Evolutionary conservation across 2,113 vertebrate genomes (phyloP), one percentile per base, ranked within the genome.

Genomic region (Urocynchramus pylzowi): DNA sequence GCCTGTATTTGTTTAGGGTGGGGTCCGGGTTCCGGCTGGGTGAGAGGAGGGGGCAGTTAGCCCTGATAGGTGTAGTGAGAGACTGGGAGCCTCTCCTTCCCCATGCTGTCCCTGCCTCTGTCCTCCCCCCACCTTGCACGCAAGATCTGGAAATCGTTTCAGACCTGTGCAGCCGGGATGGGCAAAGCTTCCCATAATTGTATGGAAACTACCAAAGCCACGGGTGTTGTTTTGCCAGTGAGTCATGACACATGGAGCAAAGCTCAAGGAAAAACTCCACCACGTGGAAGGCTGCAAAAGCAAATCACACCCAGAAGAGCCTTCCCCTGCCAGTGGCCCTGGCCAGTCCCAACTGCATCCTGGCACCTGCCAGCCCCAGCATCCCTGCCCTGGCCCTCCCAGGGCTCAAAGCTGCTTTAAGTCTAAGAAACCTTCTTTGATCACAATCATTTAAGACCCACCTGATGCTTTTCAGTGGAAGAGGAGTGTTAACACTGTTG

Each of bases 1-100:
- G 87, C 96, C 97, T 97, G 60, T 98, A 89, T 98, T 98, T 98
- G 97, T 98, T 98, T 97, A 96, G 96, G 97, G 97, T 96, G 97
- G 97, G 96, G 96, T 94, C 84, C 2, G 2, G 71, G 68, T 56
- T 95, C 35, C 3, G 16, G 93, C n/a, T 54, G 80, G 56, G 95
- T 90, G 88, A 95, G 87, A 90, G 91, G 84, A 94, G 88, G 95
- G 94, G 97, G 78, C 94, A 97, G 90, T 97, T 96, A 97, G 88
- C 83, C 94, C 94, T 95, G 94, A 95, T 96, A 97, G 89, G 96
- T 98, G 94, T 82, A 97, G 69, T 71, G 53, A 91, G 76, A 92
- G 95, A 96, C 54, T 37, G 56, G 85, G 94, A 90, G 71, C 49
- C 57, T 87, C 49, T 73, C 81, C 76, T 95, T 96, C 94, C 52